A percentile compares a stretch with the other conserved stretches of the same genome.
Conservation (phyloP, 2,797 vertebrate species). For the Centropyge bicolor region DNA sequence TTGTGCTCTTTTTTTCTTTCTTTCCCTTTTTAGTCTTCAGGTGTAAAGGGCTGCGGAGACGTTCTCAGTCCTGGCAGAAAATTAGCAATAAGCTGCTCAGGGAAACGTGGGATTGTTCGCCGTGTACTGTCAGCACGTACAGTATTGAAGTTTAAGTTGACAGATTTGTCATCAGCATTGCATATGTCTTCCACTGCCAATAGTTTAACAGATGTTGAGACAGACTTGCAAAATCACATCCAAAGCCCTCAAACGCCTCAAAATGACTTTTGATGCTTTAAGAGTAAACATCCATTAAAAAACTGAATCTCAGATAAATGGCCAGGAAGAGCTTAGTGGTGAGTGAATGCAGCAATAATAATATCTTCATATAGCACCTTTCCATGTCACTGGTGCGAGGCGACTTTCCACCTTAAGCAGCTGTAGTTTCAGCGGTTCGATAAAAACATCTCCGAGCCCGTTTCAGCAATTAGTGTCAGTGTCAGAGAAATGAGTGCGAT, state of each 20-base stretch:
- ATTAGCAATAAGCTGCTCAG: constrained; percentile 21
- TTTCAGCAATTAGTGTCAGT: constrained; percentile 6
- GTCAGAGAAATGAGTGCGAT: neutral
- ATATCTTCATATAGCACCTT: neutral
- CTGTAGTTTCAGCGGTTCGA: neutral
- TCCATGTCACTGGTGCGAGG: too few relatives aligned
- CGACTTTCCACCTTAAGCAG: neutral
- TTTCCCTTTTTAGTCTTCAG: neutral
- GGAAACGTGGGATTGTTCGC: constrained; percentile 10
- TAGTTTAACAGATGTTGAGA: neutral
- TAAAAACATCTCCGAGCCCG: neutral
- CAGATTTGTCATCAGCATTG: neutral
- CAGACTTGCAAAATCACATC: neutral
- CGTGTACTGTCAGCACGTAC: neutral
- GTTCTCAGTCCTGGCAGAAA: constrained; percentile 20
- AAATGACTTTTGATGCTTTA: neutral
- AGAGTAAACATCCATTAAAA: neutral
- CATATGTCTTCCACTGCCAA: neutral
- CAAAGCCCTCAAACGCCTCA: neutral
- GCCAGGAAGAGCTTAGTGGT: neutral
- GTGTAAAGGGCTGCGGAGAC: constrained; percentile 9
- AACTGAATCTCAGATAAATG: neutral
- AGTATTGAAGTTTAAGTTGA: constrained; percentile 5
- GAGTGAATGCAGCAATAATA: neutral
- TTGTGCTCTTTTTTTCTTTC: neutral